Evolutionary conservation across 1,140 invertebrate species (phyloP).

Genomic region (Hyposmocoma kahamanoa): DNA sequence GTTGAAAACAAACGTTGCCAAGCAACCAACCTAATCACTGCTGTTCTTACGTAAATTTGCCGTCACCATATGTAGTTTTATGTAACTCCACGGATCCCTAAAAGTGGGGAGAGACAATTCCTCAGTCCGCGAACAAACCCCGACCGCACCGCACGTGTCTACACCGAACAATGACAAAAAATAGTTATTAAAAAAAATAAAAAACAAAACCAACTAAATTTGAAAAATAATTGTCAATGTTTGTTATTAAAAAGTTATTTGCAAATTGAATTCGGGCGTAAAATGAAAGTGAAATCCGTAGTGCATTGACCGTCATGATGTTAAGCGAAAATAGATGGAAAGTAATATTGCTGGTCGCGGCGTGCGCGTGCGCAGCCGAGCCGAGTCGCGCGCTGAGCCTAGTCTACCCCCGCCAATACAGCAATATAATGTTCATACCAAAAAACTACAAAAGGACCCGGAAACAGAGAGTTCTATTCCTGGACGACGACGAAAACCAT

Average conservation of each 20-base stretch:
- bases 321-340: conserved; percentile 65
- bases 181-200: conserved; percentile 2
- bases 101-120: conserved; percentile 14
- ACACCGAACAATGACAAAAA: conserved; percentile 18
- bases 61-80: conserved; percentile 43
- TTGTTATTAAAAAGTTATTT: too few species aligned
- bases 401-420: conserved; percentile 44
- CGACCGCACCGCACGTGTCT: conserved; percentile 22
- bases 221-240: too few species aligned
- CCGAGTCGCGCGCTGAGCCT: conserved; percentile 49
- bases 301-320: conserved; percentile 62
- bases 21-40: conserved; percentile 4
- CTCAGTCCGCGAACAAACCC: conserved; percentile 32
- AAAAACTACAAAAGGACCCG: conserved; percentile 28
- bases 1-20: too few species aligned
- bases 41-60: conserved; percentile 38
- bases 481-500: conserved; percentile 51
- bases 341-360: conserved; percentile 55
- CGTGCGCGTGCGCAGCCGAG: conserved; percentile 45
- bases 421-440: conserved; percentile 53
- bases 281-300: conserved; percentile 62
- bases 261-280: too few species aligned
- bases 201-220: too few species aligned
- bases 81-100: conserved; percentile 27
- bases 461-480: conserved; percentile 42